A percentile compares a stretch with the other conserved stretches of the same genome.
These are phyloP conservation scores for Amblyjoppa fuscipennis DNA, from an alignment of 2,888 invertebrate species.

Conservation along the genomic window DNA sequence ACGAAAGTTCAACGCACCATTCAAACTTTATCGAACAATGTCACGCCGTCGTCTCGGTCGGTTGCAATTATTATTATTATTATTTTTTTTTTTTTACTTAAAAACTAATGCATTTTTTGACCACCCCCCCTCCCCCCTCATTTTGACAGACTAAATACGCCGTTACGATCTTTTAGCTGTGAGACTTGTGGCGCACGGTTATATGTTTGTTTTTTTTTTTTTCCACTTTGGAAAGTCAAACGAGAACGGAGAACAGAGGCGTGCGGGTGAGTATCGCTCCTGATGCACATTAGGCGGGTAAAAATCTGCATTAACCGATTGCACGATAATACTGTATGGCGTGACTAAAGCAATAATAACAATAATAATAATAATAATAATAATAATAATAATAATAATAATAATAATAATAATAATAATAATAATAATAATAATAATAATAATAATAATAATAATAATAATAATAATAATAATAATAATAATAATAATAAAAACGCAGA, in stretches of 20 bases:
- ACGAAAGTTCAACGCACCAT: conserved; percentile 74
- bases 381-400: too few relatives aligned
- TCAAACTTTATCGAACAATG: background rate
- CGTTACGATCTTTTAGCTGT: background rate
- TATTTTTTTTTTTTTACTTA: background rate
- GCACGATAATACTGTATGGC: background rate
- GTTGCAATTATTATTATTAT: background rate
- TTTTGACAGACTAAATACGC: background rate
- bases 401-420: too few relatives aligned
- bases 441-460: too few relatives aligned
- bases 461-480: too few relatives aligned
- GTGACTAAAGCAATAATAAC: too few relatives aligned
- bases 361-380: too few relatives aligned
- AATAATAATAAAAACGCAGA: too few relatives aligned
- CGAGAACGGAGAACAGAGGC: background rate
- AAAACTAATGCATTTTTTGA: background rate
- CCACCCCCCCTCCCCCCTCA: background rate
- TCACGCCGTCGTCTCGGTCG: conserved; percentile 3
- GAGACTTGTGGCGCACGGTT: background rate
- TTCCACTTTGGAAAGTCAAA: background rate
- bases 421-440: too few relatives aligned
- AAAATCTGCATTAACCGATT: conserved; percentile 3
- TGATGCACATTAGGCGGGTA: background rate
- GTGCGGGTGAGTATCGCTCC: conserved; percentile 18
- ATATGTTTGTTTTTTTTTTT: background rate